Base-by-base conservation (phyloP, 2,797 vertebrate genomes). In the Poeciliopsis paucimaculata region DNA sequence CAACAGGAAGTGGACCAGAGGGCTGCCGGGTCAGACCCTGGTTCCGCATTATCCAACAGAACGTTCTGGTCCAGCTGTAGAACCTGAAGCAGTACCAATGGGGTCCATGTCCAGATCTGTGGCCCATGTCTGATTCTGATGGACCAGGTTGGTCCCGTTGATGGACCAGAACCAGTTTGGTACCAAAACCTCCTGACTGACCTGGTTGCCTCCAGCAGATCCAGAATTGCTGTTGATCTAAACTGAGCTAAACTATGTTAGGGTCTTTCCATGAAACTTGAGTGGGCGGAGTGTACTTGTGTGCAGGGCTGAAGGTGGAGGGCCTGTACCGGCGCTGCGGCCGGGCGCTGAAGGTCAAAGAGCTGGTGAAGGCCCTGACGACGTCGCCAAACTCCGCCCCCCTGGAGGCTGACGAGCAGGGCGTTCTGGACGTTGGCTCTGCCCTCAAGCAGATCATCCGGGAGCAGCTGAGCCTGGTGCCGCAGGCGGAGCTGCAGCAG, bases 261-360 rank as follows among this genome's bases (percentile, higher is more conserved):
- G 31, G 13, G 7, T 62, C 70, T 62, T 60, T 43, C 46, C 15
- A 49, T 47, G 31, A 78, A 73, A 78, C 53, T 26, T 26, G 20
- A 51, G 34, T 2, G 23, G 45, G 53, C 34, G 10, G 16, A 39
- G 43, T 43, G 3, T 28, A 15, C 43, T 34, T 34, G 76, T 36
- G 43, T 20, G 75, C 82, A 96, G 96, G 96, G 75, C 87, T 96
- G 47, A 95, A 92, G 68, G 91, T 96, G 74, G 95, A 96, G 11
- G 95, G 95, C 0, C 73, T 96, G 60, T 96, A 96, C 81, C 92
- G 96, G 0, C 95, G 95, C 62, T 95, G 95, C 66, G 96, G 96
- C 5, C 72, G 93, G 0, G 86, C 81, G n/a, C 1, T 78, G 43
- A 95, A 95, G 81, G 89, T 96, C 15, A 81, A 8, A 13, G 82